Evolutionary conservation across 1,140 invertebrate genomes (phyloP).

Genomic region (Diorhabda elongata): DNA sequence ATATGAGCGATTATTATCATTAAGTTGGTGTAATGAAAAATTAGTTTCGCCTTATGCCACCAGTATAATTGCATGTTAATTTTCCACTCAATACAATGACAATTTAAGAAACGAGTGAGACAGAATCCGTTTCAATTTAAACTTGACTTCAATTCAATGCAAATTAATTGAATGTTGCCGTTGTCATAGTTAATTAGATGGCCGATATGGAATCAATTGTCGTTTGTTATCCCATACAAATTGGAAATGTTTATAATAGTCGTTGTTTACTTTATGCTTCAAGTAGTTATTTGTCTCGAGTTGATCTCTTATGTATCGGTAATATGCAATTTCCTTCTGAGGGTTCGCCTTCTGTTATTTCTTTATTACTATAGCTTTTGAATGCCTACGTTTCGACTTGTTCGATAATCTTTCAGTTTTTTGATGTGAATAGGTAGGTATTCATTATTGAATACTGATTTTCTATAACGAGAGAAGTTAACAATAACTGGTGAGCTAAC

Average conservation of each 20-base stretch:
- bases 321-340: conserved; percentile 8
- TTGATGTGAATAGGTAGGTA: not conserved
- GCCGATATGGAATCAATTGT: conserved; percentile 33
- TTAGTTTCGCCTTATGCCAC: no score
- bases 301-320: conserved; percentile 4
- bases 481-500: not conserved
- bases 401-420: not conserved
- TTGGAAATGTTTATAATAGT: conserved; percentile 20
- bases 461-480: not conserved
- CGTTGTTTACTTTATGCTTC: conserved; percentile 8
- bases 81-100: no score
- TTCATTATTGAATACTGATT: not conserved
- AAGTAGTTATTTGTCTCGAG: conserved; percentile 6
- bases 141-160: conserved; percentile 30
- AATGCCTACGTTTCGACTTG: not conserved
- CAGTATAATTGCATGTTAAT: no score
- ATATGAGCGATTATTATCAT: no score
- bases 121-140: not conserved
- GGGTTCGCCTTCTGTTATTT: not conserved
- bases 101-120: no score
- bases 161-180: conserved; percentile 34
- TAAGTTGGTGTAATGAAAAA: no score
- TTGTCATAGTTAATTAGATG: conserved; percentile 31
- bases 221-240: conserved; percentile 34
- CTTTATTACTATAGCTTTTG: not conserved